Conservation (phyloP, 2,113 vertebrate genomes). For the Balaenoptera acutorostrata region DNA sequence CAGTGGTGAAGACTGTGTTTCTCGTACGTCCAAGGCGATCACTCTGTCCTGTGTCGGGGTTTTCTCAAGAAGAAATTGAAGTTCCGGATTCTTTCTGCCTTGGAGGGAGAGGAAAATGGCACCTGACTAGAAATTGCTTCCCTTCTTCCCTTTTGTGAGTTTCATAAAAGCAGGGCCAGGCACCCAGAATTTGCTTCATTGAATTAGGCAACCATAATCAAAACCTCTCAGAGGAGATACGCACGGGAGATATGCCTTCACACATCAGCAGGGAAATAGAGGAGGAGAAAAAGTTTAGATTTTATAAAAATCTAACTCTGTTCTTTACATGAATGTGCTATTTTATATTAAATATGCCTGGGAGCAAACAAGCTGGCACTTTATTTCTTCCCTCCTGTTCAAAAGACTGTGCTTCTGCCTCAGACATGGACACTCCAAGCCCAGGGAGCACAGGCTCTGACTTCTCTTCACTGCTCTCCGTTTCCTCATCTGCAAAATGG, state of each 20-base stretch:
- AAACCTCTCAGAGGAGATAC: background rate
- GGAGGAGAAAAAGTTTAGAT: background rate
- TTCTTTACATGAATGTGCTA: background rate
- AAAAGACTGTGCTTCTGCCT: background rate
- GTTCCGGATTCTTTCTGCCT: background rate
- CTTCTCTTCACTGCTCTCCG: background rate
- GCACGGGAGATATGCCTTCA: background rate
- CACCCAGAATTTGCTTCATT: background rate
- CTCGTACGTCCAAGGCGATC: background rate
- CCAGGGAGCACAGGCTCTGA: background rate
- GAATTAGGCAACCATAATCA: background rate
- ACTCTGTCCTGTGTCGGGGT: background rate
- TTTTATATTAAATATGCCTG: background rate
- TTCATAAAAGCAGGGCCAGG: background rate
- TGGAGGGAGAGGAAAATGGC: background rate
- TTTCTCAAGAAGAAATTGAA: background rate
- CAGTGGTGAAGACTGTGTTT: background rate
- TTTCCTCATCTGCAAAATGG: background rate
- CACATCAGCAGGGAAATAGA: background rate
- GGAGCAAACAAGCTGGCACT: accelerated
- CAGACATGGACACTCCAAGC: background rate
- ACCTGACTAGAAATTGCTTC: background rate
- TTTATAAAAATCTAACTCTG: background rate
- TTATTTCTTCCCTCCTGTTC: background rate
- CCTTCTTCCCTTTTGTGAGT: background rate